These are phyloP conservation scores for Achlya flavicornis DNA, from an alignment of 2,888 invertebrate genomes.

Conservation along the genomic window DNA sequence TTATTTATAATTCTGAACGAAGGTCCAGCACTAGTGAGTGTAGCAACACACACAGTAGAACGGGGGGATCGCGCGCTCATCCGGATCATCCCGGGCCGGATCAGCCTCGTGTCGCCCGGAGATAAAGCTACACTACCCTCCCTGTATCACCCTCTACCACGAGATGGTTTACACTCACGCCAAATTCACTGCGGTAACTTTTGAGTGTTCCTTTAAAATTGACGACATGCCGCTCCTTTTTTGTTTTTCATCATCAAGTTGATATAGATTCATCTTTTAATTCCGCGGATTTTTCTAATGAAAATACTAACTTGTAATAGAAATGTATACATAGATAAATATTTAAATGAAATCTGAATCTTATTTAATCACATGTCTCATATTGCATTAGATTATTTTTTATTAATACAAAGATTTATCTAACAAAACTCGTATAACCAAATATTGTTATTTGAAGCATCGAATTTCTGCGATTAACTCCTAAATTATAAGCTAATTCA, in stretches of 20 bases:
- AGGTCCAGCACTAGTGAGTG: constrained; percentile 32
- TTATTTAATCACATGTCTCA: constrained; percentile 12
- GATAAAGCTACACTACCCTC: constrained; percentile 71
- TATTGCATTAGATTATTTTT: constrained; percentile 36
- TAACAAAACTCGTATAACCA: constrained; percentile 32
- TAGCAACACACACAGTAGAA: constrained; percentile 43
- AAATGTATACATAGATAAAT: background rate
- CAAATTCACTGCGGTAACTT: background rate
- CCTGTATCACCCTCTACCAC: constrained; percentile 43
- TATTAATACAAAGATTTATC: constrained; percentile 36
- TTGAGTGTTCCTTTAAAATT: constrained; percentile 9
- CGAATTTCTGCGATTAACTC: constrained; percentile 45
- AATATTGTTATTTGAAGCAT: constrained; percentile 55
- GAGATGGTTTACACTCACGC: constrained; percentile 17
- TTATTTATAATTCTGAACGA: constrained; percentile 8
- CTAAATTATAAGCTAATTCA: constrained; percentile 49
- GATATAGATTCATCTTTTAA: background rate
- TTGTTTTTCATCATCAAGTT: constrained; percentile 6
- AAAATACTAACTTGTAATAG: background rate
- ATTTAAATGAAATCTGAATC: constrained; percentile 9
- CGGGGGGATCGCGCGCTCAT: constrained; percentile 66
- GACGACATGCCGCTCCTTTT: constrained; percentile 2
- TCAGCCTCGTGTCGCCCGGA: constrained; percentile 78
- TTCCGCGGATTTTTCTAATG: background rate
- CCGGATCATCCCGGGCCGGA: constrained; percentile 77